These are phyloP conservation scores for Osmerus eperlanus DNA, from an alignment of 2,113 vertebrate genomes.

Conservation along the genomic window DNA sequence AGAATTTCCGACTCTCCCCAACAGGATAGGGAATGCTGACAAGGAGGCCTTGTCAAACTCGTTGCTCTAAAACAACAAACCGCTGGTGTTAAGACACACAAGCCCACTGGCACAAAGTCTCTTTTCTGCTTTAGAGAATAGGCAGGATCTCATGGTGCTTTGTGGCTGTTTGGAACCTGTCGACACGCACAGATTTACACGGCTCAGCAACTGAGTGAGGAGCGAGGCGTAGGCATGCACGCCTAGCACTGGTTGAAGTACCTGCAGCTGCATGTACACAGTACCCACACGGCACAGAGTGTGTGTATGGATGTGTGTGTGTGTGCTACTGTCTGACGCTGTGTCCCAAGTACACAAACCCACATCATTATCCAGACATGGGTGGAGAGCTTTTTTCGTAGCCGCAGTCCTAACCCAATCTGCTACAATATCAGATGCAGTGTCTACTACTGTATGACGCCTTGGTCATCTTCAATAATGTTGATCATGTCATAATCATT, in stretches of 20 bases:
- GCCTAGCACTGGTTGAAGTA: too few relatives aligned
- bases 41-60: not conserved
- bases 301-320: not conserved
- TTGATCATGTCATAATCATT: too few relatives aligned
- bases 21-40: not conserved
- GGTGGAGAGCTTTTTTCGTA: not conserved
- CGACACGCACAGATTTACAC: too few relatives aligned
- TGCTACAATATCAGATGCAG: not conserved
- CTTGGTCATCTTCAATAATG: not conserved
- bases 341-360: not conserved
- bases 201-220: too few relatives aligned
- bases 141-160: not conserved
- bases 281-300: not conserved
- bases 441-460: not conserved
- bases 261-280: too few relatives aligned
- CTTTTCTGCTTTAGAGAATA: not conserved
- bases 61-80: not conserved
- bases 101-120: not conserved
- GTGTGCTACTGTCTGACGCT: not conserved
- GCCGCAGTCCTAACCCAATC: not conserved
- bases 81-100: not conserved
- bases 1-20: not conserved
- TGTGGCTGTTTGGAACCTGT: too few relatives aligned
- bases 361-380: too few relatives aligned
- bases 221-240: too few relatives aligned